phyloP scores from a whole-genome alignment of 1,140 invertebrate species.

The Zaprionus kolodkinae region DNA sequence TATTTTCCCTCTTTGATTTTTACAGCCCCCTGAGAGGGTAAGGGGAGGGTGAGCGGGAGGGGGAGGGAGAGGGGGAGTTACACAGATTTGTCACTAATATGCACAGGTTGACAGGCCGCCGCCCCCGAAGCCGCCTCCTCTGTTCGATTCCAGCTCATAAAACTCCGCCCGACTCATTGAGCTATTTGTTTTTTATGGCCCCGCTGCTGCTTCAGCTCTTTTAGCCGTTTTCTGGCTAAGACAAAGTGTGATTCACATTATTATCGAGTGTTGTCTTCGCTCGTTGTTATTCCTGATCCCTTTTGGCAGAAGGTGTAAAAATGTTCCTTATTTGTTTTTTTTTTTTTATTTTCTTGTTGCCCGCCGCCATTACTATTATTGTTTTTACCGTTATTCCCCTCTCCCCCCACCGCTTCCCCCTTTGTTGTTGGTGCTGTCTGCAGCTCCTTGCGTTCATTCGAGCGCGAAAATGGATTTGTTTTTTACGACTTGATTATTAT shows the following conservation, averaged over 20 bases:
- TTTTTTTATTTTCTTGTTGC: conserved; percentile 8
- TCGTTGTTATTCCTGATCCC: conserved; percentile 53
- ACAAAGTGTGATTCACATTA: conserved; percentile 44
- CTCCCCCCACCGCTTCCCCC: too few species aligned
- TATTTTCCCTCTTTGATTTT: conserved; percentile 57
- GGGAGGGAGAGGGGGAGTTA: background rate
- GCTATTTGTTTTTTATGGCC: conserved; percentile 72
- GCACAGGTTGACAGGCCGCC: conserved; percentile 57
- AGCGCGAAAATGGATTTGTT: conserved; percentile 82
- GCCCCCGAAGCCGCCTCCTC: background rate
- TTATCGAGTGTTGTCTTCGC: conserved; percentile 53
- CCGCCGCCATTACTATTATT: conserved; percentile 76
- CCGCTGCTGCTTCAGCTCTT: background rate
- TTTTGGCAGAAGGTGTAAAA: conserved; percentile 73
- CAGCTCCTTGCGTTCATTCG: conserved; percentile 53
- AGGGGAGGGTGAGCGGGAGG: background rate
- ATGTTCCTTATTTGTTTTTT: conserved; percentile 31
- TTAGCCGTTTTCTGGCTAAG: conserved; percentile 6
- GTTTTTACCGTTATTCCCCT: conserved; percentile 54
- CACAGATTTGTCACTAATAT: conserved; percentile 75
- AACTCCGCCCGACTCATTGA: conserved; percentile 57
- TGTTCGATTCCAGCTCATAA: conserved; percentile 47
- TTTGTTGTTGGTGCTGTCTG: conserved; percentile 19
- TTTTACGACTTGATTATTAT: conserved; percentile 83
- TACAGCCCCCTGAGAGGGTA: conserved; percentile 35